Percentiles rank a stretch among this genome's conserved stretches.
These are phyloP conservation scores for Heliconius erato DNA, from an alignment of 2,888 invertebrate genomes.

Conservation along the genomic window DNA sequence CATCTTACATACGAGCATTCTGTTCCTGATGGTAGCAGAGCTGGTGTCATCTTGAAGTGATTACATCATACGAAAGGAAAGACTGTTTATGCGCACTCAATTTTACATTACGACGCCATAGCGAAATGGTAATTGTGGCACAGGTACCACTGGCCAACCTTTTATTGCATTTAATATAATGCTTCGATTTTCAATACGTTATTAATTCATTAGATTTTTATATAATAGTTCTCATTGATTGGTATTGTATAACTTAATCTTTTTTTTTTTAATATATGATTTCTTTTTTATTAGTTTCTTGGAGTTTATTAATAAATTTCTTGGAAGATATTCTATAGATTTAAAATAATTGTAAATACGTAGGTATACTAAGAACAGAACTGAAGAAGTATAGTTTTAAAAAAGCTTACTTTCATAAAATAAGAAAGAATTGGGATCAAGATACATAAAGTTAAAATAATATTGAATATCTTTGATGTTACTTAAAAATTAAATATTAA, in stretches of 20 bases:
- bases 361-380: no score
- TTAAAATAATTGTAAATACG: no score
- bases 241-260: neutral
- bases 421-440: no score
- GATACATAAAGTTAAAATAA: no score
- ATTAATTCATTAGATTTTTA: conserved; percentile 16
- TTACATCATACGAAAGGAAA: conserved; percentile 13
- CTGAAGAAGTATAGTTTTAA: no score
- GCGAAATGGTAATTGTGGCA: conserved; percentile 46
- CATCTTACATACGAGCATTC: neutral
- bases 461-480: no score
- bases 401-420: no score
- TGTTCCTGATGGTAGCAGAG: conserved; percentile 21
- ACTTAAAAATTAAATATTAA: no score
- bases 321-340: no score
- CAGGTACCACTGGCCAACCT: neutral
- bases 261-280: no score
- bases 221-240: neutral
- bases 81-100: conserved; percentile 23
- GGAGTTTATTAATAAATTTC: no score
- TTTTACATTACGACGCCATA: conserved; percentile 47
- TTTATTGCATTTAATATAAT: conserved; percentile 1
- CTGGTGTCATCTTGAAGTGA: conserved; percentile 13
- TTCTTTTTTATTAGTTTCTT: neutral
- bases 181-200: neutral